Evolutionary conservation across 37 sponge, comb jelly and placozoan genomes (phyloP).

Genomic region (Diacarnus erythraeanus): DNA sequence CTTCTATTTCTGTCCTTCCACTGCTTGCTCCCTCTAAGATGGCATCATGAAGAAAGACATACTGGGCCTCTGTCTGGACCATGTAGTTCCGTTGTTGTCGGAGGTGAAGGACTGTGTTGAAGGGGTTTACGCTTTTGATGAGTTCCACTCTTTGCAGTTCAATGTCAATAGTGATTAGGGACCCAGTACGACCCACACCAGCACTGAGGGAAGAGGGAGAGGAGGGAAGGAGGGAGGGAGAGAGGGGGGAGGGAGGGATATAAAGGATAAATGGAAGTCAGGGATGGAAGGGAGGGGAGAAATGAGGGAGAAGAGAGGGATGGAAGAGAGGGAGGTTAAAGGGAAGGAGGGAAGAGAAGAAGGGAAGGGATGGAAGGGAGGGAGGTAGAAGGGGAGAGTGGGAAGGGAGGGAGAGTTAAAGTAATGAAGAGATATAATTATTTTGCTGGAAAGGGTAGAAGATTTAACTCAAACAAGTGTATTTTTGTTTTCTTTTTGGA

Average conservation of each 20-base stretch:
- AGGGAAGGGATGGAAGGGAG: background rate
- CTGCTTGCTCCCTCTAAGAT: conserved; percentile 79
- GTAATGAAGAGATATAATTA: background rate
- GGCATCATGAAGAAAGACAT: conserved; percentile 93
- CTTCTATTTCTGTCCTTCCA: conserved; percentile 69
- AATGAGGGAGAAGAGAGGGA: background rate
- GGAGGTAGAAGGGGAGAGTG: background rate
- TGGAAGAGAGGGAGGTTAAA: background rate
- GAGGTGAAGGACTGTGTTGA: conserved; percentile 58
- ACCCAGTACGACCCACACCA: conserved; percentile 95
- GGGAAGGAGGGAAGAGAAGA: background rate
- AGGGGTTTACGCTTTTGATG: conserved; percentile 72
- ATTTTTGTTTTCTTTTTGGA: no score
- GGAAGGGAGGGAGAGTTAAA: background rate
- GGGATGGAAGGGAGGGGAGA: background rate
- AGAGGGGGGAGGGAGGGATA: background rate
- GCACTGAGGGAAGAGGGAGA: conserved; percentile 60
- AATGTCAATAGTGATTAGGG: conserved; percentile 79
- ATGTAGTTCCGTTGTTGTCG: conserved; percentile 81
- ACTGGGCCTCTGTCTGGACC: conserved; percentile 96
- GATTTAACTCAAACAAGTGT: no score
- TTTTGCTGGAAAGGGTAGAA: background rate
- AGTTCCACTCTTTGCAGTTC: conserved; percentile 74
- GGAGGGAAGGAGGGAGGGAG: background rate
- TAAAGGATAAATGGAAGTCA: background rate